Conservation (phyloP, 1,140 invertebrate species). For the Stegodyphus mimosarum region DNA sequence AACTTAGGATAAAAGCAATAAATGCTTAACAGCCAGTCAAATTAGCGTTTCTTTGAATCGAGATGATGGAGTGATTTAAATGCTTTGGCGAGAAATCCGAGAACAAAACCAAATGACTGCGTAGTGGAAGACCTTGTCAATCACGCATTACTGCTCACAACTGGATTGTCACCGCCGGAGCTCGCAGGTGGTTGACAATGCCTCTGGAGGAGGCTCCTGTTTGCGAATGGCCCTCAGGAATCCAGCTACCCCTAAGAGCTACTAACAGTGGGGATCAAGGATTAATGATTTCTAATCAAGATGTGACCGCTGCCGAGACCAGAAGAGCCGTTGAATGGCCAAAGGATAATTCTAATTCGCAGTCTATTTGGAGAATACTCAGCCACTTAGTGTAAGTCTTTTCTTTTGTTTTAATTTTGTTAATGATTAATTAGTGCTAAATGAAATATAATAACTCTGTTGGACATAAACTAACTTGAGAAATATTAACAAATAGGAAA, state of each 20-base stretch:
- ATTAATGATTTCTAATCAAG: background rate
- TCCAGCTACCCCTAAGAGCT: background rate
- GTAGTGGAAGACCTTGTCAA: constrained; percentile 45
- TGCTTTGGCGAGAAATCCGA: constrained; percentile 7
- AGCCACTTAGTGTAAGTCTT: constrained; percentile 51
- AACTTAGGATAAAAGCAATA: constrained; percentile 10
- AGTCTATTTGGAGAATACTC: constrained; percentile 52
- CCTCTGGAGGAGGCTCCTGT: constrained; percentile 21
- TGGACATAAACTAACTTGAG: too few species aligned
- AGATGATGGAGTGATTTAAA: constrained; percentile 35
- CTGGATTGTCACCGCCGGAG: constrained; percentile 9
- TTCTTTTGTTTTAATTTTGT: background rate
- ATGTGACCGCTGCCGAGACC: background rate
- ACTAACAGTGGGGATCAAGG: background rate
- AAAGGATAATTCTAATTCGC: constrained; percentile 32
- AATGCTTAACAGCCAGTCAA: constrained; percentile 45
- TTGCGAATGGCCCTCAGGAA: background rate
- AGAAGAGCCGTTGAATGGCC: constrained; percentile 23
- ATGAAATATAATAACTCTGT: too few species aligned
- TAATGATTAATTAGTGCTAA: too few species aligned
- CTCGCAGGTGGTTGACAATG: constrained; percentile 8
- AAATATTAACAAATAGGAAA: too few species aligned
- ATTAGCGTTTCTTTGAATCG: constrained; percentile 23
- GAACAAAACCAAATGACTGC: background rate
- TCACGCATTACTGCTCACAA: constrained; percentile 23